Evolutionary conservation across 2,888 invertebrate genomes (phyloP).

Genomic region (Andrena bucephala): DNA sequence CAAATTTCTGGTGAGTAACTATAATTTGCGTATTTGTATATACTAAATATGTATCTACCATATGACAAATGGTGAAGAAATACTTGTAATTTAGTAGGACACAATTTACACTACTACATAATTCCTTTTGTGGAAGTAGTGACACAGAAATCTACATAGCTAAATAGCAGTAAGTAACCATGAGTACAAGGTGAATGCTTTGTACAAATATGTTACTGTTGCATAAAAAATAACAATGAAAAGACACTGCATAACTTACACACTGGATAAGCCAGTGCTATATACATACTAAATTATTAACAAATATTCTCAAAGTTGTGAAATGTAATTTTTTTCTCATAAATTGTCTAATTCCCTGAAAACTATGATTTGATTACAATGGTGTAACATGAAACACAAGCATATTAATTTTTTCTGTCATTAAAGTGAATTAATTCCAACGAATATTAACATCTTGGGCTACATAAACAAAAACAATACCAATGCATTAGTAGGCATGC

Average conservation of each 20-base stretch:
- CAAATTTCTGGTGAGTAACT: slow-evolving; percentile 14
- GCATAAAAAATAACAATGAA: slow-evolving; percentile 30
- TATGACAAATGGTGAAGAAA: slow-evolving; percentile 12
- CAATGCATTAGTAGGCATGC: slow-evolving; percentile 56
- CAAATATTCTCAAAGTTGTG: not conserved
- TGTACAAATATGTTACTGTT: slow-evolving; percentile 44
- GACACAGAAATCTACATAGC: slow-evolving; percentile 45
- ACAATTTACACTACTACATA: slow-evolving; percentile 22
- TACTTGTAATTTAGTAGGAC: slow-evolving; percentile 26
- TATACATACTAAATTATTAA: slow-evolving; percentile 10
- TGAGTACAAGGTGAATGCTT: slow-evolving; percentile 59
- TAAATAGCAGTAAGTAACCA: slow-evolving; percentile 49
- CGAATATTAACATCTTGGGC: slow-evolving; percentile 6
- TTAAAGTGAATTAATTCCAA: slow-evolving; percentile 10
- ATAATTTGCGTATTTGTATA: slow-evolving; percentile 21
- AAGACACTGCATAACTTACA: slow-evolving; percentile 4
- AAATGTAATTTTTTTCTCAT: not conserved
- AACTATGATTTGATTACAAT: slow-evolving; percentile 5
- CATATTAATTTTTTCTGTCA: not conserved
- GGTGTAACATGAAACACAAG: not conserved
- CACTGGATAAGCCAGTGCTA: slow-evolving; percentile 1
- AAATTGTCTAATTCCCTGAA: not conserved
- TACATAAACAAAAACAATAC: slow-evolving; percentile 13
- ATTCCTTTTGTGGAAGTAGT: slow-evolving; percentile 36
- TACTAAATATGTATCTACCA: slow-evolving; percentile 25